Conservation (phyloP, 2,113 vertebrate genomes). For the Eudorcas thomsonii region DNA sequence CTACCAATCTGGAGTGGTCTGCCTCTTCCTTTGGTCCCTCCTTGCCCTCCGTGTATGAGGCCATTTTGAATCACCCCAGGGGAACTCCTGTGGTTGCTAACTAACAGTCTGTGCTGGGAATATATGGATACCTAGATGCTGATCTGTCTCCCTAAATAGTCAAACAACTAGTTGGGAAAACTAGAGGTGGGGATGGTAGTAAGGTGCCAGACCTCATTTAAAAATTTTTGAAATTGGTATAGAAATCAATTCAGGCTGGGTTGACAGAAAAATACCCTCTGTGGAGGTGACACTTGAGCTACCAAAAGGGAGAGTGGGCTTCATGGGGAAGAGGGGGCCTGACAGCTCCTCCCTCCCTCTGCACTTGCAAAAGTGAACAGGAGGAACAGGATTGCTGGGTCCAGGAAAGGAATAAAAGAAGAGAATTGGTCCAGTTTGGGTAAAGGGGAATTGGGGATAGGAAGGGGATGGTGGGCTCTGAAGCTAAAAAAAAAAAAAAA, state of each 20-base stretch:
- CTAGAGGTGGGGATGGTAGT: not conserved
- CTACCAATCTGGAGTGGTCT: not conserved
- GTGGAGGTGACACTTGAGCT: not conserved
- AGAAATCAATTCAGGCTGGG: not conserved
- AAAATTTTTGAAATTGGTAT: not conserved
- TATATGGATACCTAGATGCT: not conserved
- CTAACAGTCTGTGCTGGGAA: not conserved
- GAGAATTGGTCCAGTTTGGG: not conserved
- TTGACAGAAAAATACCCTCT: not conserved
- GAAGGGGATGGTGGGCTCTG: not conserved
- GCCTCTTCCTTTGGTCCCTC: not conserved
- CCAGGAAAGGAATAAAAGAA: not conserved
- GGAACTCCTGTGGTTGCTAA: not conserved
- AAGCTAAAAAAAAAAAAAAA: not conserved
- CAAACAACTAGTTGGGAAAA: not conserved
- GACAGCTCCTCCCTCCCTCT: not conserved
- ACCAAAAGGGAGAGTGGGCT: not conserved
- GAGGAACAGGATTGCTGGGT: not conserved
- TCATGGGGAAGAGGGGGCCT: not conserved
- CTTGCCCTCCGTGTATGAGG: not conserved
- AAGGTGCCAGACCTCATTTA: not conserved
- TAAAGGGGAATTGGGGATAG: not conserved
- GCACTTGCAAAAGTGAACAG: not conserved
- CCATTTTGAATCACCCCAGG: not conserved
- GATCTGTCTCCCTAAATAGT: not conserved